A percentile compares a stretch with the other conserved stretches of the same genome.
Conservation (phyloP, 2,797 vertebrate genomes). For the Adelosebastes latens region DNA sequence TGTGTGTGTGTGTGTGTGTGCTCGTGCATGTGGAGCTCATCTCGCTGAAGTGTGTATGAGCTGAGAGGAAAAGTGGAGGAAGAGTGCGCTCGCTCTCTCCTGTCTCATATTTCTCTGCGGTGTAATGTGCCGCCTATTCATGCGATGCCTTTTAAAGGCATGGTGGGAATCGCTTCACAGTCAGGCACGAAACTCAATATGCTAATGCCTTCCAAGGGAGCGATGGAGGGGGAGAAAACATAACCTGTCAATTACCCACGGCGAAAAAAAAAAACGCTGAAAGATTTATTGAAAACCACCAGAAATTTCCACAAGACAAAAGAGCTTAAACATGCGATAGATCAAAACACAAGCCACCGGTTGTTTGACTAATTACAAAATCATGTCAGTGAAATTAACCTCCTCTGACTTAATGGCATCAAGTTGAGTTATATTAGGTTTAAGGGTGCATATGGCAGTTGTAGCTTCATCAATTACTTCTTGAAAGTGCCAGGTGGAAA, state of each 20-base stretch:
- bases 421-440: slow-evolving; percentile 33
- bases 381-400: slow-evolving; percentile 41
- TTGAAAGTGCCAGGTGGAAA: slow-evolving; percentile 49
- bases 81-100: slow-evolving; percentile 22
- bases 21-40: slow-evolving; percentile 23
- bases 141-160: slow-evolving; percentile 68
- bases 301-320: slow-evolving; percentile 52
- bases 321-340: slow-evolving; percentile 21
- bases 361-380: slow-evolving; percentile 56
- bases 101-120: slow-evolving; percentile 64
- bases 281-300: slow-evolving; percentile 64
- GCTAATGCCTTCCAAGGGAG: slow-evolving; percentile 67
- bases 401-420: slow-evolving; percentile 29
- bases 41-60: slow-evolving; percentile 33
- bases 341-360: slow-evolving; percentile 38
- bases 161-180: slow-evolving; percentile 70
- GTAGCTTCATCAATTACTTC: slow-evolving; percentile 49
- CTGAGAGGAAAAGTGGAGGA: slow-evolving; percentile 37
- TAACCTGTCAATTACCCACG: slow-evolving; percentile 74
- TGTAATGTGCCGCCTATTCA: slow-evolving; percentile 67
- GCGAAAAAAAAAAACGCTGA: slow-evolving; percentile 41
- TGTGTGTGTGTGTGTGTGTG: background rate
- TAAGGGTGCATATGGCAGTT: slow-evolving; percentile 27
- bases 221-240: slow-evolving; percentile 60
- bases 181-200: slow-evolving; percentile 67